These are phyloP conservation scores for Geococcyx californianus DNA, from an alignment of 2,113 vertebrate species.

Conservation along the genomic window DNA sequence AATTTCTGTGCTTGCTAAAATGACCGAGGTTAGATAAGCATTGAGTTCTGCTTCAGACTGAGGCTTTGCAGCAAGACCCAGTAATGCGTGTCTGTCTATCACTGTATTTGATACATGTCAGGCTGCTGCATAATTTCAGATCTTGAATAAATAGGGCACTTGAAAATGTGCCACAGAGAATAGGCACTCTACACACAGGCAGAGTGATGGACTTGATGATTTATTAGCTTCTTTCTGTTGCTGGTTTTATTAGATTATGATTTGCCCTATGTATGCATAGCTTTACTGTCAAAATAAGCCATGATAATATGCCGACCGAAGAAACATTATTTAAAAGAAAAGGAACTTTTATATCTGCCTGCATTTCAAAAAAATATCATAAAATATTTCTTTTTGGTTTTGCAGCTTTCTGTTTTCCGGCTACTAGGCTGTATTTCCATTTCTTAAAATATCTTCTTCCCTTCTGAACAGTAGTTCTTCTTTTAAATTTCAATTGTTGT, in stretches of 20 bases:
- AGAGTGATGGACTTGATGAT: not conserved
- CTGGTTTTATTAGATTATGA: not conserved
- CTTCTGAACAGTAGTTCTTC: not conserved
- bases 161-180: not conserved
- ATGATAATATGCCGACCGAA: not conserved
- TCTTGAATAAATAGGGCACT: not conserved
- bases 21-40: not conserved
- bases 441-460: not conserved
- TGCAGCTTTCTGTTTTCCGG: not conserved
- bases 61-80: not conserved
- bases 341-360: not conserved
- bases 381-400: not conserved
- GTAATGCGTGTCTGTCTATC: not conserved
- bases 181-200: not conserved
- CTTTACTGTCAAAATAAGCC: not conserved
- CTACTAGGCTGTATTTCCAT: not conserved
- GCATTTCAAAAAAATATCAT: not conserved
- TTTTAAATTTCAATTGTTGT: not conserved
- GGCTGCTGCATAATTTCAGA: constrained; percentile 1
- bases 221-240: not conserved
- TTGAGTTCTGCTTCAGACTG: not conserved
- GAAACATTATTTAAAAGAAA: not conserved
- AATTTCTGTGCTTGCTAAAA: not conserved
- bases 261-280: not conserved
- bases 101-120: not conserved